Conservation (phyloP, 1,140 invertebrate species). For the Helicoverpa zea region DNA sequence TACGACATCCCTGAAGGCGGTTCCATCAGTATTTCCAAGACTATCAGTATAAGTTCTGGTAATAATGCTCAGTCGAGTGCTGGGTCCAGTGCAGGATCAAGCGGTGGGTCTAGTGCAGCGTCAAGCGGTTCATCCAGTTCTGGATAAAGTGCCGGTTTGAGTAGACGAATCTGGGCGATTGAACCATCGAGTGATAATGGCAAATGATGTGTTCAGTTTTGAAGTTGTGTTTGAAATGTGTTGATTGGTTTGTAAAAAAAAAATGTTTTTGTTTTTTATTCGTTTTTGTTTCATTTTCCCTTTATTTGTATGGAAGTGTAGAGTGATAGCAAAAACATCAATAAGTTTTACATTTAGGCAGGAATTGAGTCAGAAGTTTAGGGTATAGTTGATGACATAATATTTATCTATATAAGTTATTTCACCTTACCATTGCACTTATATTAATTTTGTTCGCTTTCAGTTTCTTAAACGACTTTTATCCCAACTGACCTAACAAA, state of each 20-base stretch:
- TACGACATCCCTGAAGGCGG: not conserved
- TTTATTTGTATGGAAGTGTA: no score
- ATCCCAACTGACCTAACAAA: not conserved
- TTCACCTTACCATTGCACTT: no score
- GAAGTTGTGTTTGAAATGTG: no score
- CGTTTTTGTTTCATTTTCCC: not conserved
- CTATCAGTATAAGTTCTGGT: slow-evolving; percentile 6
- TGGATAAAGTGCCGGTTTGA: not conserved
- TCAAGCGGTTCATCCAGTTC: not conserved
- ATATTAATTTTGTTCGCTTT: no score
- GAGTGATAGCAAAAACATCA: no score
- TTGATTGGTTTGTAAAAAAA: not conserved
- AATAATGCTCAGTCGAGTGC: slow-evolving; percentile 15
- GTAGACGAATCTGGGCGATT: not conserved
- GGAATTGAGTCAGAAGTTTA: no score
- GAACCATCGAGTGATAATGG: not conserved
- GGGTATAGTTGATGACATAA: no score
- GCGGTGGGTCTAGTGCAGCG: not conserved
- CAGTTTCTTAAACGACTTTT: no score
- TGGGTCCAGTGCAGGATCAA: not conserved
- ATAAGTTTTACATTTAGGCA: no score
- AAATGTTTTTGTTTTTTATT: not conserved
- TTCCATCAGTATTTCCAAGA: slow-evolving; percentile 20
- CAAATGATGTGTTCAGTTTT: slow-evolving; percentile 1
- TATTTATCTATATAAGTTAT: no score